These are phyloP conservation scores for Cryptocheilus praepositus DNA, from an alignment of 2,888 invertebrate species.

Conservation along the genomic window DNA sequence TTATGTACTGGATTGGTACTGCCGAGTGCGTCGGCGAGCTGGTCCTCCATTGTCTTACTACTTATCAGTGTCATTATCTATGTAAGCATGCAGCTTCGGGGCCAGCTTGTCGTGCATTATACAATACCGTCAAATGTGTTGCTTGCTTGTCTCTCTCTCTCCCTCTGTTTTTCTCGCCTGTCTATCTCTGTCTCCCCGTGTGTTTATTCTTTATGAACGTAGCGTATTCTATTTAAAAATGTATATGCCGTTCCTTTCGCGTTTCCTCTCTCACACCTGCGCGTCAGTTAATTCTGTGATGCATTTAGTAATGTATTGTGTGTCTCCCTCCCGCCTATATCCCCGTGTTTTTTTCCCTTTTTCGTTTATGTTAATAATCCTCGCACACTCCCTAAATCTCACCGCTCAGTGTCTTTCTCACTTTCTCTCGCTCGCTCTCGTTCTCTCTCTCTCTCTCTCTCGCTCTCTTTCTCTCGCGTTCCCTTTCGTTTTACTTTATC, in stretches of 20 bases:
- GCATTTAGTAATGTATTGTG: conserved; percentile 28
- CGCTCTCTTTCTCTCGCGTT: too few species aligned
- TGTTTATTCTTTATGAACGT: conserved; percentile 47
- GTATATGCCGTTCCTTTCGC: conserved; percentile 51
- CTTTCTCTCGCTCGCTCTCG: too few species aligned
- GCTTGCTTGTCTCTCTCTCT: too few species aligned
- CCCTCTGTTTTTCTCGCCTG: neutral
- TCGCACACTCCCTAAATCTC: neutral
- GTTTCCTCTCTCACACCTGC: conserved; percentile 11
- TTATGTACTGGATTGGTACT: conserved; percentile 43
- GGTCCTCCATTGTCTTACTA: conserved; percentile 45
- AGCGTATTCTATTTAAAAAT: conserved; percentile 61
- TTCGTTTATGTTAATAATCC: neutral
- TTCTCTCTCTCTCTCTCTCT: too few species aligned
- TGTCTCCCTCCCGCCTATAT: conserved; percentile 25
- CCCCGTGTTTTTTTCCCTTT: conserved; percentile 13
- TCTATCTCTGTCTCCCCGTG: conserved; percentile 25
- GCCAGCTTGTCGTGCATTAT: conserved; percentile 57
- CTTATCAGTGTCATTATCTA: conserved; percentile 29
- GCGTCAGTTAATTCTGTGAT: conserved; percentile 41
- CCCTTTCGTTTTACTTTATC: neutral
- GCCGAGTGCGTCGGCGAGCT: conserved; percentile 61
- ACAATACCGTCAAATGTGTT: conserved; percentile 40
- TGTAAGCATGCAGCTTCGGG: conserved; percentile 38
- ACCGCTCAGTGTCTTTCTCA: too few species aligned